Evolutionary conservation across 2,113 vertebrate species (phyloP).

Genomic region (Pollachius pollachius): DNA sequence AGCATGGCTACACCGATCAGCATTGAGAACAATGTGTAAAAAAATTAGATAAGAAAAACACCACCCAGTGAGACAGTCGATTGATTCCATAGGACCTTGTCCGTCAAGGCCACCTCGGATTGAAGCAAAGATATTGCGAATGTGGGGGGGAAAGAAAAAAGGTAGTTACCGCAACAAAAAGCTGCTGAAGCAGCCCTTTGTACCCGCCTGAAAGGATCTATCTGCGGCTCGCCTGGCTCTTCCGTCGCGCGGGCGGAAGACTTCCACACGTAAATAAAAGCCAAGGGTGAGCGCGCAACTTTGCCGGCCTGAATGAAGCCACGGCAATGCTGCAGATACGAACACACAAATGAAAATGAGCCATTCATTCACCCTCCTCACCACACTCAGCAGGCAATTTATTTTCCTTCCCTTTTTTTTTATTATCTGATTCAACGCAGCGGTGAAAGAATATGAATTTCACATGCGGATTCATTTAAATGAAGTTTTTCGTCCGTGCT

Average conservation of each 20-base stretch:
- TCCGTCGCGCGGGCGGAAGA: slow-evolving; percentile 64
- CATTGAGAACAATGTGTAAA: neutral
- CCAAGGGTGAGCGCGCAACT: slow-evolving; percentile 70
- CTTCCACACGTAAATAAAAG: slow-evolving; percentile 69
- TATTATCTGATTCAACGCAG: slow-evolving; percentile 6
- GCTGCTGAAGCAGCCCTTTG: slow-evolving; percentile 67
- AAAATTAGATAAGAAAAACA: slow-evolving; percentile 67
- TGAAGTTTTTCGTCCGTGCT: neutral
- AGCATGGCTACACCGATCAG: too few relatives aligned
- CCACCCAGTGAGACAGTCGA: slow-evolving; percentile 68
- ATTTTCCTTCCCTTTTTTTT: slow-evolving; percentile 19
- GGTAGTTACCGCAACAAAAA: slow-evolving; percentile 74
- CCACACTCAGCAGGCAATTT: slow-evolving; percentile 40
- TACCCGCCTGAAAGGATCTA: slow-evolving; percentile 65
- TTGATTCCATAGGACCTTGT: slow-evolving; percentile 73
- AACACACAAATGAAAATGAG: slow-evolving; percentile 58
- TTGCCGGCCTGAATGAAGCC: slow-evolving; percentile 60
- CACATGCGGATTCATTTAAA: slow-evolving; percentile 34
- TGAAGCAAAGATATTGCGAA: slow-evolving; percentile 76
- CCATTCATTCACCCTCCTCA: slow-evolving; percentile 45
- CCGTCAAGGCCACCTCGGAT: slow-evolving; percentile 74
- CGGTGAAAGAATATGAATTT: slow-evolving; percentile 43
- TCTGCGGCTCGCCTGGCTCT: slow-evolving; percentile 64
- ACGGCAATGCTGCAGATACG: slow-evolving; percentile 67
- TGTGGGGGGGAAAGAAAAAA: slow-evolving; percentile 45